Percentiles rank a stretch among this genome's conserved stretches.
phyloP scores from a whole-genome alignment of 2,888 invertebrate genomes.

The Melinaea marsaeus region DNA sequence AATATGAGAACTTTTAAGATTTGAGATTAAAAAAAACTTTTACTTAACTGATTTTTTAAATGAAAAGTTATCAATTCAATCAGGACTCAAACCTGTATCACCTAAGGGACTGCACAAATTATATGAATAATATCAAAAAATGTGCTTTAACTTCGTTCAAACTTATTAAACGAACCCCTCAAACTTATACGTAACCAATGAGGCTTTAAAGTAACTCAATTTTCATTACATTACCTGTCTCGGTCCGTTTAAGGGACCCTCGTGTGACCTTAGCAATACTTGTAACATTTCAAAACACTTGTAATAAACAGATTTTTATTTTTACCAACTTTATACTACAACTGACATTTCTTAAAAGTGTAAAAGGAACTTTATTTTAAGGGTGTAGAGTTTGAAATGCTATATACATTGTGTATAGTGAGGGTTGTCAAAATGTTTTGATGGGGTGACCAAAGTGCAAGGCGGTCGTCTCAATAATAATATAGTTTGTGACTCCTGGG shows the following conservation, averaged over 20 bases:
- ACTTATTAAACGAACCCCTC: constrained; percentile 21
- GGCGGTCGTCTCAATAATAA: constrained; percentile 55
- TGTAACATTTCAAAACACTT: constrained; percentile 67
- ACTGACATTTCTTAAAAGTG: background rate
- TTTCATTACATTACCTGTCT: constrained; percentile 72
- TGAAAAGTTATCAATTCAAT: too few species aligned
- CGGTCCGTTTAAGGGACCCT: constrained; percentile 67
- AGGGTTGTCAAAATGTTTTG: constrained; percentile 36
- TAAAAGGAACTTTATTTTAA: constrained; percentile 21
- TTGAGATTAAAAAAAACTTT: too few species aligned
- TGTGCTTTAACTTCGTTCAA: background rate
- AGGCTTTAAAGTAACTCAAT: constrained; percentile 70
- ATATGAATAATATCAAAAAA: too few species aligned
- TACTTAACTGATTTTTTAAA: too few species aligned
- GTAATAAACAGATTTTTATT: constrained; percentile 62
- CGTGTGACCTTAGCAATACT: constrained; percentile 55
- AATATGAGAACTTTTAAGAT: too few species aligned
- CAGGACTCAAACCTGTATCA: too few species aligned
- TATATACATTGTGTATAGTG: constrained; percentile 5
- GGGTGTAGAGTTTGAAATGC: constrained; percentile 32
- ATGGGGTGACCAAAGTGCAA: constrained; percentile 55
- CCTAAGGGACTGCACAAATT: too few species aligned
- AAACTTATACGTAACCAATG: constrained; percentile 64
- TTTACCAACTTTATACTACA: constrained; percentile 33
- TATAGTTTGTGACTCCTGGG: constrained; percentile 68